Conservation (phyloP, 1,140 invertebrate species). For the Potamilus streckersoni region DNA sequence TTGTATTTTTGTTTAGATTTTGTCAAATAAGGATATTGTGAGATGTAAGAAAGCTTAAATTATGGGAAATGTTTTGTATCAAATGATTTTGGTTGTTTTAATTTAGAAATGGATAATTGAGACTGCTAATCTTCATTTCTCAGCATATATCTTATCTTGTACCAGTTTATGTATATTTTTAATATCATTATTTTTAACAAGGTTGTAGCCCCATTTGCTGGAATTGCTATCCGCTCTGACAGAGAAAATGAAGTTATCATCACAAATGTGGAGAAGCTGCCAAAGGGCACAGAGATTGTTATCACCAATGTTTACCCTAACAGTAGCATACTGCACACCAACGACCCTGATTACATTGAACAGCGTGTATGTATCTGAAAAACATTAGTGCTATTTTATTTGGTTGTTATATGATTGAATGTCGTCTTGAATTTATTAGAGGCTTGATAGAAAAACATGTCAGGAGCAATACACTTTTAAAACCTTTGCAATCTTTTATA, state of each 20-base stretch:
- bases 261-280: conserved; percentile 21
- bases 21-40: too few species aligned
- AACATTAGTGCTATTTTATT: too few species aligned
- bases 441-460: too few species aligned
- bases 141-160: not conserved
- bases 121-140: too few species aligned
- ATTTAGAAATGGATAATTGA: too few species aligned
- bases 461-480: too few species aligned
- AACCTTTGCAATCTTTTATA: too few species aligned
- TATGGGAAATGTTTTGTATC: not conserved
- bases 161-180: not conserved
- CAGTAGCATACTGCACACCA: conserved; percentile 8
- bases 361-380: not conserved
- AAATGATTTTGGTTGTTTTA: not conserved
- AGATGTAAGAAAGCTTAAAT: not conserved
- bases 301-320: conserved; percentile 38
- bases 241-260: conserved; percentile 36
- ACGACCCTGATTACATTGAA: not conserved
- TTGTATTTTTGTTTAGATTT: too few species aligned
- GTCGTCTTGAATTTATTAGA: too few species aligned
- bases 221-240: conserved; percentile 14
- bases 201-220: conserved; percentile 41
- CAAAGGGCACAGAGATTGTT: conserved; percentile 17
- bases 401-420: too few species aligned
- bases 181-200: conserved; percentile 8